Base-by-base conservation (phyloP, 2,797 vertebrate species). In the Sebastes elongatus region DNA sequence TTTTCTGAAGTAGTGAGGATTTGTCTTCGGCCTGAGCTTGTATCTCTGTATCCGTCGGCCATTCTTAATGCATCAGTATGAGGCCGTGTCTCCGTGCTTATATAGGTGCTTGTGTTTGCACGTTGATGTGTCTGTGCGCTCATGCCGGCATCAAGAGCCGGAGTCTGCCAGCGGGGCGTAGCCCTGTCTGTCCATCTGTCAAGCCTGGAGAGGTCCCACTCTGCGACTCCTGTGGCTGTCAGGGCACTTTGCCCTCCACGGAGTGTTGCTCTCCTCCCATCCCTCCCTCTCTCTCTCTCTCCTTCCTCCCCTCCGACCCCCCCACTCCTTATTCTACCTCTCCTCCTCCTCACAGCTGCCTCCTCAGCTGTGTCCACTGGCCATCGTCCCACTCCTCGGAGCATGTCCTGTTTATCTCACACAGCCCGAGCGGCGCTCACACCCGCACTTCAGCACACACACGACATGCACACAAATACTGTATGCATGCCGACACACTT, bases 301-400 rank as follows among this genome's bases (percentile, higher is more conserved):
- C 32, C 68, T 23, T 66, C 69, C 46, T 63, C 57, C 61, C 53
- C 63, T 22, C 22, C 5, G 35, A 38, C 35, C 35, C 13, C 35
- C 32, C 42, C 53, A 8, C 64, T 71, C 65, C 74, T 60, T 64
- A 77, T 65, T 46, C 42, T 46, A 67, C 74, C 69, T 72, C 86
- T 83, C 81, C 87, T 90, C 87, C 83, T 92, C 88, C 84, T 83
- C 87, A 92, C 94, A 94, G 92, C 93, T 94, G 92, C 93, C 91
- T 91, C 90, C 84, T 94, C 92, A 93, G 93, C 93, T 94, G 93
- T 93, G 93, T 94, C 92, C 88, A 89, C 91, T 94, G 92, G 92
- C 93, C 81, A 49, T 73, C 56, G 69, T 92, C 93, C 92, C 91
- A 87, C 89, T 92, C 82, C 84, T 87, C 38, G 6, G 83, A 91